These are phyloP conservation scores for Siphlonurus alternatus DNA, from an alignment of 2,888 invertebrate genomes.

Conservation along the genomic window DNA sequence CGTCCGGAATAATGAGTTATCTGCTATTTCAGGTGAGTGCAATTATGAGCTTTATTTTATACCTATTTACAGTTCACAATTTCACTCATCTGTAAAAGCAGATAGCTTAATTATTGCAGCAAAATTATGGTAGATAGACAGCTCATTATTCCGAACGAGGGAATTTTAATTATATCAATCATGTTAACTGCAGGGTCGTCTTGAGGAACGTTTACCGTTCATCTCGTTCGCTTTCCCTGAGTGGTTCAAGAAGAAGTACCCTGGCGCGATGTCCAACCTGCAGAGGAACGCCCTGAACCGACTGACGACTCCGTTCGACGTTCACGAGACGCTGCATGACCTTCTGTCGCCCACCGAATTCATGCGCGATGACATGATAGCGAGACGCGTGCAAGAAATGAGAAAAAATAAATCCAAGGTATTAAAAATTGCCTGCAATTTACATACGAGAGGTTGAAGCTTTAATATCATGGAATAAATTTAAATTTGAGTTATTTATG, in stretches of 20 bases:
- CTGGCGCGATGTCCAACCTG: slow-evolving; percentile 43
- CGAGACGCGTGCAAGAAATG: background rate
- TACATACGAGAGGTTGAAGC: slow-evolving; percentile 22
- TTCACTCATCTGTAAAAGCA: too few species aligned
- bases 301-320: slow-evolving; percentile 67
- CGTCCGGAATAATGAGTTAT: too few species aligned
- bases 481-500: too few species aligned
- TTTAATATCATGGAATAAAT: slow-evolving; percentile 9
- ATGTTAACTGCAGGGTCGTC: slow-evolving; percentile 42
- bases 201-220: slow-evolving; percentile 78
- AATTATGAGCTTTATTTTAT: too few species aligned
- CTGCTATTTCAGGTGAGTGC: too few species aligned
- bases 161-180: too few species aligned
- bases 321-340: slow-evolving; percentile 62
- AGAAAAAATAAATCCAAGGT: background rate
- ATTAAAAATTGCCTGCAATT: background rate
- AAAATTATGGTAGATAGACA: too few species aligned
- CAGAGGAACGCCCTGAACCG: slow-evolving; percentile 40
- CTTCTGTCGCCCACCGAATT: slow-evolving; percentile 30
- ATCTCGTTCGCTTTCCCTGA: slow-evolving; percentile 53
- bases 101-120: too few species aligned
- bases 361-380: slow-evolving; percentile 2
- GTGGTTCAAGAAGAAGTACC: slow-evolving; percentile 47
- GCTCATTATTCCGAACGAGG: too few species aligned
- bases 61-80: too few species aligned